Evolutionary conservation across 2,888 invertebrate species (phyloP).

Genomic region (Helicoverpa assulta): DNA sequence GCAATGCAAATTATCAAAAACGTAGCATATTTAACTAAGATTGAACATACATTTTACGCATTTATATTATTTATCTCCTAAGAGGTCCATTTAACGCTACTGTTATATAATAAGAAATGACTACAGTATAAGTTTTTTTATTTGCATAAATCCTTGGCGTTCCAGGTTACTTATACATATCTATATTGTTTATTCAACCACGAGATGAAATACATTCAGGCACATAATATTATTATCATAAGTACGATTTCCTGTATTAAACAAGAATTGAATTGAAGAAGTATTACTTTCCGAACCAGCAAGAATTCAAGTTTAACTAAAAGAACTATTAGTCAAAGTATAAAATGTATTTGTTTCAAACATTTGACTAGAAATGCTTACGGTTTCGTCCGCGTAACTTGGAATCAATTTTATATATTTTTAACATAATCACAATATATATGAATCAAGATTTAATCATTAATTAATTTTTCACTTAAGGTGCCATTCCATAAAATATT

Average conservation of each 20-base stretch:
- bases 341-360: slow-evolving; percentile 18
- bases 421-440: neutral
- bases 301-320: slow-evolving; percentile 4
- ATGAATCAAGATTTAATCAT: slow-evolving; percentile 6
- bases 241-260: slow-evolving; percentile 23
- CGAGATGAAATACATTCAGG: slow-evolving; percentile 10
- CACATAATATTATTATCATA: slow-evolving; percentile 13
- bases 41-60: too few species aligned
- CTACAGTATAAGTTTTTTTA: neutral
- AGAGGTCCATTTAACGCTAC: neutral
- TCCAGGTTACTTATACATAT: slow-evolving; percentile 12
- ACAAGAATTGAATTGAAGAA: slow-evolving; percentile 19
- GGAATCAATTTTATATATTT: slow-evolving; percentile 17
- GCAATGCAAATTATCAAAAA: slow-evolving; percentile 4
- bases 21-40: neutral
- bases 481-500: neutral
- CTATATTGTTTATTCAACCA: slow-evolving; percentile 3
- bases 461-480: neutral
- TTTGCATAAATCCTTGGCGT: slow-evolving; percentile 7
- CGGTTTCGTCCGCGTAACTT: slow-evolving; percentile 28
- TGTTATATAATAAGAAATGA: neutral
- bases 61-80: too few species aligned
- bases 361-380: slow-evolving; percentile 48
- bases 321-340: slow-evolving; percentile 5
- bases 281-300: slow-evolving; percentile 6